phyloP scores from a whole-genome alignment of 2,113 vertebrate genomes.

The Stigmatopora argus region DNA sequence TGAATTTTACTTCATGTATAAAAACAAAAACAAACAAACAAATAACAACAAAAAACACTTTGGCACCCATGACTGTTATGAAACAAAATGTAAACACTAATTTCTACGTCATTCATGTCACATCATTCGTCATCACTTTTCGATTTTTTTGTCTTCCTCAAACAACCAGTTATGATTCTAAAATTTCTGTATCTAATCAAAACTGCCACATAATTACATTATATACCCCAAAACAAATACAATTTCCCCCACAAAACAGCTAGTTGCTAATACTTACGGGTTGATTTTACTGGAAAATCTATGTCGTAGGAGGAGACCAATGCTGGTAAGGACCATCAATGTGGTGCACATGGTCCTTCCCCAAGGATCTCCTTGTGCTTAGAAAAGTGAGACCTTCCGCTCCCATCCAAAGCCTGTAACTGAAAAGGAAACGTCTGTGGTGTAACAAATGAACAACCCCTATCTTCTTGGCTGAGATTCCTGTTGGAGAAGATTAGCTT shows the following conservation, averaged over 20 bases:
- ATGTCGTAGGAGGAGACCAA: slow-evolving; percentile 52
- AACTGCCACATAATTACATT: not conserved
- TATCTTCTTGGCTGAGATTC: slow-evolving; percentile 42
- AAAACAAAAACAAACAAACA: too few relatives aligned
- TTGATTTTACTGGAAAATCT: slow-evolving; percentile 46
- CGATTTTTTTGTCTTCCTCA: not conserved
- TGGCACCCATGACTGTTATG: not conserved
- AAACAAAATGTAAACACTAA: not conserved
- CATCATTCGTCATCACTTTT: not conserved
- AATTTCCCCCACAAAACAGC: not conserved
- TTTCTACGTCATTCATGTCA: not conserved
- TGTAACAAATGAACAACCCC: slow-evolving; percentile 49
- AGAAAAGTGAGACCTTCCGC: slow-evolving; percentile 12
- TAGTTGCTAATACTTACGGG: slow-evolving; percentile 52
- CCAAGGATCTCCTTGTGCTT: slow-evolving; percentile 18
- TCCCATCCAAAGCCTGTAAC: slow-evolving; percentile 42
- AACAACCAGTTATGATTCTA: not conserved
- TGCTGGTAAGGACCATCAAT: slow-evolving; percentile 64
- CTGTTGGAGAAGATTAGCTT: slow-evolving; percentile 55
- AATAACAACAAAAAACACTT: too few relatives aligned
- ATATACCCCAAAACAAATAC: not conserved
- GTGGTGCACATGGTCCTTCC: slow-evolving; percentile 69
- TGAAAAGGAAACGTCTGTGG: slow-evolving; percentile 33
- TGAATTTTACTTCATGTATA: too few relatives aligned
- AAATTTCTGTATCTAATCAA: not conserved